Base-by-base conservation (phyloP, 2,113 vertebrate species). In the Boleophthalmus pectinirostris region DNA sequence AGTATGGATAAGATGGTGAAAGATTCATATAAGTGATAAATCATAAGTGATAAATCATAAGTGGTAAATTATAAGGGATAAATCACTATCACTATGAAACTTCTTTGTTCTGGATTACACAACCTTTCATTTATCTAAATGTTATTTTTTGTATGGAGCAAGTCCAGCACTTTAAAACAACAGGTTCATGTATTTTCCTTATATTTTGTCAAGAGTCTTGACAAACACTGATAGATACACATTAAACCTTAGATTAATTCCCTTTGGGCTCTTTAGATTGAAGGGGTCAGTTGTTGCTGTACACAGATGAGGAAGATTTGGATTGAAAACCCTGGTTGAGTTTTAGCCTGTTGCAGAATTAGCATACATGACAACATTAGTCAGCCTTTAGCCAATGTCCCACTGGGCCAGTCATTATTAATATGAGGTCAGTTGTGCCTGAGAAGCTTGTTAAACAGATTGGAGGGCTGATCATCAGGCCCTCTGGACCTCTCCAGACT, bases 381-480 rank as follows among this genome's bases (percentile, higher is more conserved):
- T 25, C 35, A 33, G 16, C 18, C 18, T 15, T 43, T 43, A 20
- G 16, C 25, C 16, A n/a, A 8, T 58, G 56, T 58, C 56, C 56
- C 21, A 25, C 56, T 25, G 3, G 15, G 33, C 33, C 16, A 35
- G 60, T 20, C 35, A 15, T 46, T n/a, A 12, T 20, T 46, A 24
- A 46, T 66, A 46, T 46, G 45, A 67, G 69, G 61, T 71, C 73
- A 69, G 29, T 63, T 69, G 56, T 74, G 64, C 68, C 75, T 0
- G 1, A 61, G 65, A 76, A 82, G 25, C 70, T 68, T 75, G 58
- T 78, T 73, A 65, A 79, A 72, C 66, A 76, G 57, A 75, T 82
- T 82, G 80, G 77, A 61, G 77, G 64, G 54, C 61, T 79, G 73
- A 89, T 64, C 80, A 80, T 68, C 70, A 73, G 29, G 76, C 74